Evolutionary conservation across 2,797 vertebrate species (phyloP).

Genomic region (Cirrhinus molitorella): DNA sequence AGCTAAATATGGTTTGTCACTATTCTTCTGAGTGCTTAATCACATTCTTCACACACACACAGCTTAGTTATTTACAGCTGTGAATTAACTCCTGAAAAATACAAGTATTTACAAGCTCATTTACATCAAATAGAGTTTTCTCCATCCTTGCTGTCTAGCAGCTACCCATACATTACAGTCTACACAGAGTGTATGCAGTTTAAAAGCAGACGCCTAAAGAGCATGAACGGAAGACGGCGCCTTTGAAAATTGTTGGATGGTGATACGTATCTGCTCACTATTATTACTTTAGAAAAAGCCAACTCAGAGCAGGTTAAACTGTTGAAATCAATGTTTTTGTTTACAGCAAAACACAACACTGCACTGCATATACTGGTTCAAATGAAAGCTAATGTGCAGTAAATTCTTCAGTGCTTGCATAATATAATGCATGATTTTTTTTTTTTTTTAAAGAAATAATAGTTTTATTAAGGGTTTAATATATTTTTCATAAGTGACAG

Average conservation of each 20-base stretch:
- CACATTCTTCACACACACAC: background rate
- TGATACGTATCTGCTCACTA: background rate
- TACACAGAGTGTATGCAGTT: background rate
- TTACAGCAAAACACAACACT: background rate
- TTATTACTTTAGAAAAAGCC: conserved; percentile 21
- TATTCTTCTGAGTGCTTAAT: background rate
- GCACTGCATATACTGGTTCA: background rate
- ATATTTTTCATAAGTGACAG: background rate
- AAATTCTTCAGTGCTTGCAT: too few relatives aligned
- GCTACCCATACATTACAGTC: background rate
- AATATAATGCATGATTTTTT: background rate
- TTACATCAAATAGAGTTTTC: conserved; percentile 10
- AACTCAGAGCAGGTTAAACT: background rate
- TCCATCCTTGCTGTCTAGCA: background rate
- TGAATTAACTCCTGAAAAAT: background rate
- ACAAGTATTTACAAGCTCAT: background rate
- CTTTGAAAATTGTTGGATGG: conserved; percentile 12
- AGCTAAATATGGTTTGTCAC: conserved; percentile 27
- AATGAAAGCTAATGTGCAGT: background rate
- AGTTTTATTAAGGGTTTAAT: background rate
- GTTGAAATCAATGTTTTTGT: background rate
- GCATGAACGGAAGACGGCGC: background rate
- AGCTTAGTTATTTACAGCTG: conserved; percentile 2
- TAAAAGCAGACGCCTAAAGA: conserved; percentile 24
- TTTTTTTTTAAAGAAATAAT: too few relatives aligned